Percentiles rank a stretch among this genome's conserved stretches.
Conservation (phyloP, 2,113 vertebrate species). For the Phalacrocorax aristotelis region DNA sequence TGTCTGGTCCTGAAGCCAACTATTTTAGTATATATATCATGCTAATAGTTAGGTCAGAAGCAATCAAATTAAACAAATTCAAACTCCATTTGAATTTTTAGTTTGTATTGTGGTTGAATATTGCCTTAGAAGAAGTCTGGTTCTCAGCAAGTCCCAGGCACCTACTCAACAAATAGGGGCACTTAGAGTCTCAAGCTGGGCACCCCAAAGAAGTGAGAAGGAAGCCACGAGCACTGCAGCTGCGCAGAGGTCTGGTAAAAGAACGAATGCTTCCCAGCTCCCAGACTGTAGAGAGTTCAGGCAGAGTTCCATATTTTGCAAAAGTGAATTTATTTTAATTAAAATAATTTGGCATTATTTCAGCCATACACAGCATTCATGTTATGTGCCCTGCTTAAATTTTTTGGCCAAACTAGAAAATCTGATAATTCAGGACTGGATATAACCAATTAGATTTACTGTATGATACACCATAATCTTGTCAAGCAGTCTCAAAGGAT, state of each 20-base stretch:
- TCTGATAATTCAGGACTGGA: background rate
- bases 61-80: background rate
- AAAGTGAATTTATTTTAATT: background rate
- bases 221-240: background rate
- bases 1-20: background rate
- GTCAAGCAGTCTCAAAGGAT: background rate
- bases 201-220: background rate
- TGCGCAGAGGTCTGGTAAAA: background rate
- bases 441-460: background rate
- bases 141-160: background rate
- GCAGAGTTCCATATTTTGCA: background rate
- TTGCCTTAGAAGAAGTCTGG: background rate
- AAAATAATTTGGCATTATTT: background rate
- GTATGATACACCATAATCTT: background rate
- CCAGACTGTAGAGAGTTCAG: background rate
- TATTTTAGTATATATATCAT: background rate
- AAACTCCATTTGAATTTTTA: background rate
- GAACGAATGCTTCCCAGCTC: background rate
- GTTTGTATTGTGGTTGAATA: background rate
- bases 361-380: background rate
- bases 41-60: background rate
- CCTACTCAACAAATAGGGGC: background rate
- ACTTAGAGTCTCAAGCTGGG: background rate
- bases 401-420: conserved; percentile 19
- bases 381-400: background rate